These are phyloP conservation scores for Pipa parva DNA, from an alignment of 2,113 vertebrate genomes.

Conservation along the genomic window DNA sequence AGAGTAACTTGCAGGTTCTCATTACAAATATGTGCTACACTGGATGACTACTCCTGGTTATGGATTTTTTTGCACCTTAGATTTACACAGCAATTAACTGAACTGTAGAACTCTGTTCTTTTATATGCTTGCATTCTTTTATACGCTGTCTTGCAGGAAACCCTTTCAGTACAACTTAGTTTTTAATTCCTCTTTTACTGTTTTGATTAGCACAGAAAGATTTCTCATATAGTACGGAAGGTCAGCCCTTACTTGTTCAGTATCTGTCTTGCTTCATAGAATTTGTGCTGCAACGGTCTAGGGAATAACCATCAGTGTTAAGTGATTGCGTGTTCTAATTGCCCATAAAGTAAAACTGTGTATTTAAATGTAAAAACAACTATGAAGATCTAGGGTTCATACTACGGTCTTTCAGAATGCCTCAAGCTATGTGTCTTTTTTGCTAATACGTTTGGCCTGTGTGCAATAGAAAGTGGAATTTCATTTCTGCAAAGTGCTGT, in stretches of 20 bases:
- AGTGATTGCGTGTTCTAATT: constrained; percentile 1
- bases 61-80: constrained; percentile 59
- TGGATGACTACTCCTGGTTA: constrained; percentile 63
- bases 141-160: constrained; percentile 46
- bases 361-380: constrained; percentile 1
- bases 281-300: neutral
- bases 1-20: constrained; percentile 70
- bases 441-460: constrained; percentile 8
- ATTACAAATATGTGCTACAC: constrained; percentile 72
- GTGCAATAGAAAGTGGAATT: constrained; percentile 1
- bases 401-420: constrained; percentile 15
- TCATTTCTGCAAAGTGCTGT: neutral
- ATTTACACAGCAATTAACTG: constrained; percentile 55
- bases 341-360: constrained; percentile 7
- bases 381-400: constrained; percentile 1
- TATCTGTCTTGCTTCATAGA: constrained; percentile 14
- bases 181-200: constrained; percentile 41
- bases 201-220: constrained; percentile 37
- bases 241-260: constrained; percentile 44
- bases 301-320: constrained; percentile 1
- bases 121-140: constrained; percentile 57
- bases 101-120: constrained; percentile 58
- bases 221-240: no score
- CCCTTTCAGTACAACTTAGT: constrained; percentile 44
- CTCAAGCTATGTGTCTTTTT: constrained; percentile 10